A percentile compares a stretch with the other conserved stretches of the same genome.
Conservation (phyloP, 2,797 vertebrate genomes). For the Tolypeutes matacus region DNA sequence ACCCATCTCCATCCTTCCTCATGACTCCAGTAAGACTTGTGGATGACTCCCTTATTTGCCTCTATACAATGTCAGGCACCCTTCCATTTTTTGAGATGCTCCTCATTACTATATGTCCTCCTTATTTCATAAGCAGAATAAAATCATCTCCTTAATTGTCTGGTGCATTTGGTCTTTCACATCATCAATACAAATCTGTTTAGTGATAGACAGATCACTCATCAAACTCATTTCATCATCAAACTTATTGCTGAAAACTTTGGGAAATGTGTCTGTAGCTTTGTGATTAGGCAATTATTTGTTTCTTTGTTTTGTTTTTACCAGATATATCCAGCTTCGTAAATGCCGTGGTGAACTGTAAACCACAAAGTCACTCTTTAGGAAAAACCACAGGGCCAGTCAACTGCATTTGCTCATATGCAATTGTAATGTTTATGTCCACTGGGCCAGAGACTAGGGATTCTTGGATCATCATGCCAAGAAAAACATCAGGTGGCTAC, state of each 20-base stretch:
- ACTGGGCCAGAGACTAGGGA: slow-evolving; percentile 34
- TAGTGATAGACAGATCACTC: slow-evolving; percentile 26
- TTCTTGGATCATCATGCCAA: slow-evolving; percentile 21
- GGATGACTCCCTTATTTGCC: slow-evolving; percentile 38
- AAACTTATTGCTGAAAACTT: slow-evolving; percentile 62
- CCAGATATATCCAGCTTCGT: slow-evolving; percentile 51
- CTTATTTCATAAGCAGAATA: slow-evolving; percentile 28
- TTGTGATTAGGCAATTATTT: slow-evolving; percentile 21
- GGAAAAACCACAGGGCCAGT: slow-evolving; percentile 42
- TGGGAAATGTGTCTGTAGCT: slow-evolving; percentile 21
- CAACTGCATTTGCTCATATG: slow-evolving; percentile 22
- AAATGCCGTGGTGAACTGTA: slow-evolving; percentile 43
- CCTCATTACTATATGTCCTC: slow-evolving; percentile 34
- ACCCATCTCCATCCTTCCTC: slow-evolving; percentile 26
- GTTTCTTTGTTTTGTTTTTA: slow-evolving; percentile 23
- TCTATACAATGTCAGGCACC: background rate
- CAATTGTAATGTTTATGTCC: slow-evolving; percentile 18
- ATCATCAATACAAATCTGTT: slow-evolving; percentile 36
- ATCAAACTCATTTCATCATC: background rate
- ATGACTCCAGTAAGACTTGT: background rate
- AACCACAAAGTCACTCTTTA: slow-evolving; percentile 54
- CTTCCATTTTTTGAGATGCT: slow-evolving; percentile 52
- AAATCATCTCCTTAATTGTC: slow-evolving; percentile 50
- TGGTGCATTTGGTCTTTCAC: slow-evolving; percentile 61
- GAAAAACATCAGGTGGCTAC: slow-evolving; percentile 1